Base-by-base conservation (phyloP, 2,113 vertebrate species). In the Trematocara marginatum region DNA sequence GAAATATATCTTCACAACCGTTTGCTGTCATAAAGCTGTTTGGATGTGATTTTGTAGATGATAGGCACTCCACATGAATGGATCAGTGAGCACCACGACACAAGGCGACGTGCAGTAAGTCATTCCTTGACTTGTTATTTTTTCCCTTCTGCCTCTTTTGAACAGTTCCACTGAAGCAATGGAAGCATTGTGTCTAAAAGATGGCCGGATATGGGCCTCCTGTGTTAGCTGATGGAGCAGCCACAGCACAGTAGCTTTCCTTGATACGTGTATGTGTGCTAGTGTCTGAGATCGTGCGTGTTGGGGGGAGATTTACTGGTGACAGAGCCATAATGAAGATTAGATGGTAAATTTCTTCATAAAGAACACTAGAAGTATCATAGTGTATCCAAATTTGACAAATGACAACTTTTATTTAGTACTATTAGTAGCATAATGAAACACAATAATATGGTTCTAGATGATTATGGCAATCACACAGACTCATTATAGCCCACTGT, bases 161-260 rank as follows among this genome's bases (percentile, higher is more conserved):
- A 92, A 85, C 49, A 40, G 26, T 89, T 88, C 79, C 88, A 92
- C 23, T 90, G 88, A 84, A 86, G 87, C 91, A 92, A 89, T 84
- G 74, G 89, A 92, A 26, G 82, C 86, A 88, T 91, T 92, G 90
- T 92, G 76, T 87, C 26, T 79, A 78, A 86, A 83, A 88, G 52
- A 64, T 61, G 80, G 78, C 82, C 82, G 84, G 90, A 93, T 90
- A 78, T 81, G 84, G 88, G 74, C 79, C 69, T 82, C 76, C 82
- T 90, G 88, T 88, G 78, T 89, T 80, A 88, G 56, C 71, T 53
- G 40, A 83, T 81, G 80, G 80, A 85, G 59, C 88, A 83, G 82
- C 78, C 38, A 69, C 80, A 69, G 83, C 51, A 69, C 47, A 81
- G 56, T 81, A 59, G 56, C 56, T 59, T 59, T 59, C 0, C 56